These are phyloP conservation scores for Phoebastria nigripes DNA, from an alignment of 2,797 vertebrate species.

Conservation along the genomic window DNA sequence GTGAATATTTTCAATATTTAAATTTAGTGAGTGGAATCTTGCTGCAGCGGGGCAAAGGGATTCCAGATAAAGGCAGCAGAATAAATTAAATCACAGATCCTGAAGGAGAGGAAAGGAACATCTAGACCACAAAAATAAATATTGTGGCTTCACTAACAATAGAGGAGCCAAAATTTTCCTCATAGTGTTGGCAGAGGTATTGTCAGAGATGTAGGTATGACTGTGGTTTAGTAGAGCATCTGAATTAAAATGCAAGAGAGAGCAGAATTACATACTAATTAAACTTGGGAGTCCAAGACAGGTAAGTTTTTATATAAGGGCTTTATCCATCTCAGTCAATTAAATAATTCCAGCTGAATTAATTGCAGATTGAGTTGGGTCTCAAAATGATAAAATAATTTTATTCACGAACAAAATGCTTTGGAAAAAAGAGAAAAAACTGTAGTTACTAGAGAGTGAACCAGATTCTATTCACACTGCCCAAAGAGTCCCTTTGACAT, in stretches of 20 bases:
- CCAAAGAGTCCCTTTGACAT: background rate
- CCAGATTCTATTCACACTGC: background rate
- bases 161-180: background rate
- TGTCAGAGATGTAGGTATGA: background rate
- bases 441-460: background rate
- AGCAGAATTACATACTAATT: background rate
- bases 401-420: background rate
- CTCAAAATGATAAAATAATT: background rate
- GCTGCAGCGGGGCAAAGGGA: background rate
- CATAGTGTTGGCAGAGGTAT: background rate
- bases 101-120: background rate
- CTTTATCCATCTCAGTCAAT: background rate
- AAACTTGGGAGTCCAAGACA: background rate
- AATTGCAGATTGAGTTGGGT: background rate
- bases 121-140: background rate
- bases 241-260: background rate
- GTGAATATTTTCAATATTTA: slow-evolving; percentile 5
- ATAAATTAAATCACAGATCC: background rate
- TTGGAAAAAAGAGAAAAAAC: background rate
- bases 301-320: background rate
- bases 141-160: background rate
- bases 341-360: background rate
- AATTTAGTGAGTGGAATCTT: background rate
- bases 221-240: background rate
- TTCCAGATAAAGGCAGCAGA: background rate